Evolutionary conservation across 2,113 vertebrate species (phyloP).

Genomic region (Gymnogyps californianus): DNA sequence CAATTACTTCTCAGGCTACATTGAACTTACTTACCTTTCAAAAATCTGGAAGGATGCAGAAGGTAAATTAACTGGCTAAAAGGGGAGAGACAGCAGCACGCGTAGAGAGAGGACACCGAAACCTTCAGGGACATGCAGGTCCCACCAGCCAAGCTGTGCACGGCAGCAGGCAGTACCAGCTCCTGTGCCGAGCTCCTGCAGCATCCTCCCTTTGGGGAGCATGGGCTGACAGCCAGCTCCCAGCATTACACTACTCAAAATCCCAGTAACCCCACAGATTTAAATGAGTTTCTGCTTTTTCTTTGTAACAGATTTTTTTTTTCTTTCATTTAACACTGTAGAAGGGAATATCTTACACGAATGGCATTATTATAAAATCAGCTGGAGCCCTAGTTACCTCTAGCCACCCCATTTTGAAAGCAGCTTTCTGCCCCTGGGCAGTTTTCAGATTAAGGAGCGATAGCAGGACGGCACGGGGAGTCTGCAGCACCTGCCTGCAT

Average conservation of each 20-base stretch:
- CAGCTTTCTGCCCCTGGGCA: not conserved
- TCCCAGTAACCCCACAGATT: not conserved
- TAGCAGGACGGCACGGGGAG: accelerated
- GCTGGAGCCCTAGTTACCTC: not conserved
- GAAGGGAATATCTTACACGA: not conserved
- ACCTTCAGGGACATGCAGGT: not conserved
- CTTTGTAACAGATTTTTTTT: not conserved
- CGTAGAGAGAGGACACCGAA: not conserved
- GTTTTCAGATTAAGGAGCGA: not conserved
- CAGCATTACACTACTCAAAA: not conserved
- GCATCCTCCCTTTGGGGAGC: not conserved
- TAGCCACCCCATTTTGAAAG: not conserved
- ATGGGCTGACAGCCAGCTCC: not conserved
- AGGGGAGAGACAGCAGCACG: not conserved
- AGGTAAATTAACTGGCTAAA: not conserved
- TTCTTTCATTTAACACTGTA: not conserved
- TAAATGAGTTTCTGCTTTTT: not conserved
- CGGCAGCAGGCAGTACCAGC: not conserved
- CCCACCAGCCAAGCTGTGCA: not conserved
- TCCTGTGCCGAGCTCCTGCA: not conserved
- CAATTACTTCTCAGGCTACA: not conserved
- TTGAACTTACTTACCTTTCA: not conserved
- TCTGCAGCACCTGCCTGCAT: not conserved
- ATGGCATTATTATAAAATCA: not conserved
- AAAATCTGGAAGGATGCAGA: not conserved